A percentile compares a stretch with the other conserved stretches of the same genome.
phyloP scores from a whole-genome alignment of 1,140 invertebrate species.

The Melanaphis sacchari region DNA sequence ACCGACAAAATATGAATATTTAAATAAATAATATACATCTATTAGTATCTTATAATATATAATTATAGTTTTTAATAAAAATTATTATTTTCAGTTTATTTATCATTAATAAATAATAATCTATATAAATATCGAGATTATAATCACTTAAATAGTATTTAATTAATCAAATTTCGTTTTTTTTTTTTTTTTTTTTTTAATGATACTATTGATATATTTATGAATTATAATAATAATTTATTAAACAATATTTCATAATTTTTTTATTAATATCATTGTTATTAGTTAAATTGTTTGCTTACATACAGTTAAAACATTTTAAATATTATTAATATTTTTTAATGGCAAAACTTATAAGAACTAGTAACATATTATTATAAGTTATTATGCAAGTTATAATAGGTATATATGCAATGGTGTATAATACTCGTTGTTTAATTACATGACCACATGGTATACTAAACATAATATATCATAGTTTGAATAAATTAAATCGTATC shows the following conservation, averaged over 20 bases:
- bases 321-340: not conserved
- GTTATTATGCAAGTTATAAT: no score
- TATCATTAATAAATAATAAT: not conserved
- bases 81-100: not conserved
- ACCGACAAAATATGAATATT: not conserved
- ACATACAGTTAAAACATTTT: no score
- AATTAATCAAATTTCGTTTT: not conserved
- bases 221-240: not conserved
- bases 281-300: not conserved
- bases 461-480: slow-evolving; percentile 2
- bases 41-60: no score
- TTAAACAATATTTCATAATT: not conserved
- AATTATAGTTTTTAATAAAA: not conserved
- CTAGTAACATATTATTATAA: no score
- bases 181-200: not conserved
- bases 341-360: no score
- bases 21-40: not conserved
- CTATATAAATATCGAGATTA: not conserved
- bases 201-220: not conserved
- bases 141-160: not conserved
- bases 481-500: slow-evolving; percentile 5
- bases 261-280: not conserved
- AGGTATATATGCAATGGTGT: no score
- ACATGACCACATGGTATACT: not conserved
- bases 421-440: no score